Base-by-base conservation (phyloP, 2,797 vertebrate genomes). In the Otolemur crassicaudatus region DNA sequence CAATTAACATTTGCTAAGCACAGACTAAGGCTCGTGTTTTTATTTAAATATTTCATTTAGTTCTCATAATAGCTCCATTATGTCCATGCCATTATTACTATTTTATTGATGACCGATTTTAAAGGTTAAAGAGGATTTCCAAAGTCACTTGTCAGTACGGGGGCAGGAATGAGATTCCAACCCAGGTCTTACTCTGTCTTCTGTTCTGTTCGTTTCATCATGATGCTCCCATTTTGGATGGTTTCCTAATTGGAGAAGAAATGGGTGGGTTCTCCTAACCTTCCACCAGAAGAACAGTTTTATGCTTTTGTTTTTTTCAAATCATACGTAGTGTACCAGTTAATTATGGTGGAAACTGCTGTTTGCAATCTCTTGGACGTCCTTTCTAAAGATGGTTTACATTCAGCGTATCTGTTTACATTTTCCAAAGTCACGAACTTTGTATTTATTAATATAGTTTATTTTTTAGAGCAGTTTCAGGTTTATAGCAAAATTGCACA, bases 391-490 rank as follows among this genome's bases (percentile, higher is more conserved):
- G 12, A 88, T 77, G n/a, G 73, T 95, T 70, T 81, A 46, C 58
- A 46, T 29, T 70, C 25, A 87, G 37, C 70, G 53, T 27, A 76
- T 56, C 65, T 75, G 61, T 53, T 90, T 90, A 46, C 27, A 83
- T 88, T 97, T 96, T 91, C 58, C 16, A 63, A 93, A 79, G n/a
- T 40, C 29, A 43, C 76, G n/a, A 90, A 84, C 46, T 89, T 34
- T 92, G 40, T 40, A 19, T 88, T 60, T 69, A 88, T 53, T 49
- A 91, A 81, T 20, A 27, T 7, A 69, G 17, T 69, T 81, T 58
- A 77, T 69, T 72, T 92, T 89, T 92, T 61, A 87, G 49, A 90
- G 76, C 60, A 49, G 46, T 58, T 87, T 95, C 72, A 95, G 37
- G 43, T 92, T 75, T 94, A 77, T 2, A 22, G 46, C 31, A 81